Conservation (phyloP, 2,888 invertebrate species). For the Gibbula magus region DNA sequence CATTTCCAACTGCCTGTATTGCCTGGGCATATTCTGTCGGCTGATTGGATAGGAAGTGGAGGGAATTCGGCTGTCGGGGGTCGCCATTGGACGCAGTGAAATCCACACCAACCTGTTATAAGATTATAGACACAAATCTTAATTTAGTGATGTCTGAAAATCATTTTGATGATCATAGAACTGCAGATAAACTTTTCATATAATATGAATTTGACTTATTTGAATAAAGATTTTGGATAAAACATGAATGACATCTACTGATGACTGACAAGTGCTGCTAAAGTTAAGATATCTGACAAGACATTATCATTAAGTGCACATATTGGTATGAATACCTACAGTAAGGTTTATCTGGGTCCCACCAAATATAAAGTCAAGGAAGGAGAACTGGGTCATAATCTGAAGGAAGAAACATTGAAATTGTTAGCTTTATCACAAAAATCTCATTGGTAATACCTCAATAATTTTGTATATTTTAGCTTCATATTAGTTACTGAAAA, state of each 20-base stretch:
- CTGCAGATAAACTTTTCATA: too few species aligned
- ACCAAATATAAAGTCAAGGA: slow-evolving; percentile 72
- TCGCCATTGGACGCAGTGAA: slow-evolving; percentile 74
- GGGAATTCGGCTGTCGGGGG: slow-evolving; percentile 59
- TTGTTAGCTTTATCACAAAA: not conserved
- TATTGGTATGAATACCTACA: slow-evolving; percentile 51
- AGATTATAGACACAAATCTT: not conserved
- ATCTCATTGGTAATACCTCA: too few species aligned
- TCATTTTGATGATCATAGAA: too few species aligned
- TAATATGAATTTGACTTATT: too few species aligned
- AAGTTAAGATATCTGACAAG: too few species aligned
- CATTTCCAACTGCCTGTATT: slow-evolving; percentile 68
- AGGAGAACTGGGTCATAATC: slow-evolving; percentile 63
- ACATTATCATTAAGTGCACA: too few species aligned
- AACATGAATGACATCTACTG: too few species aligned
- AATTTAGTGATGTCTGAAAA: too few species aligned
- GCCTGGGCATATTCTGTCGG: slow-evolving; percentile 73
- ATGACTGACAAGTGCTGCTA: too few species aligned
- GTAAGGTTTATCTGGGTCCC: slow-evolving; percentile 74
- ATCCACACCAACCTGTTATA: slow-evolving; percentile 70
- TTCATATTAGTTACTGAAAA: too few species aligned
- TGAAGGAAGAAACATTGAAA: slow-evolving; percentile 36
- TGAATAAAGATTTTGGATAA: too few species aligned
- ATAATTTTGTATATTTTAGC: too few species aligned
- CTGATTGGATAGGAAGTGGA: slow-evolving; percentile 69